Evolutionary conservation across 2,797 vertebrate genomes (phyloP).

Genomic region (Chiroxiphia lanceolata): DNA sequence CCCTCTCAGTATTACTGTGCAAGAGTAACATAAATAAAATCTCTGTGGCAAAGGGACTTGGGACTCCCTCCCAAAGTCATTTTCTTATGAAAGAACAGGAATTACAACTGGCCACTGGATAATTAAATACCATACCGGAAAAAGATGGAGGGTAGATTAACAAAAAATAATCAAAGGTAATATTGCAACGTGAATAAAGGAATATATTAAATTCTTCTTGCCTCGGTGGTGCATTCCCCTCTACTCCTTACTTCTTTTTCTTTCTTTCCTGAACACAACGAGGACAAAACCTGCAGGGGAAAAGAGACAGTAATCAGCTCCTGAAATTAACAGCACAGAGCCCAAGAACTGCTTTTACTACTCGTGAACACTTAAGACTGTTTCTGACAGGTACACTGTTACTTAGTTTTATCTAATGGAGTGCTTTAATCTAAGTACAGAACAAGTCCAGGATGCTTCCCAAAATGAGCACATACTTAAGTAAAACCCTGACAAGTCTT

Average conservation of each 20-base stretch:
- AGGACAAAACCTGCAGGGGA: constrained; percentile 89
- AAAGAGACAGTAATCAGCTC: not conserved
- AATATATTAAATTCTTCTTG: constrained; percentile 55
- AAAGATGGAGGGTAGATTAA: constrained; percentile 32
- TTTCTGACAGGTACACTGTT: not conserved
- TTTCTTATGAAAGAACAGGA: constrained; percentile 37
- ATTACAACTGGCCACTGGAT: constrained; percentile 64
- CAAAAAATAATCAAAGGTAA: constrained; percentile 32
- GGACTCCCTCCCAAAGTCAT: not conserved
- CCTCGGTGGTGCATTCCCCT: not conserved
- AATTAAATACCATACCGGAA: constrained; percentile 54
- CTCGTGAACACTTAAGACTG: not conserved
- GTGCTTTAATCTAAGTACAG: not conserved
- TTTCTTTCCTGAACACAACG: constrained; percentile 94
- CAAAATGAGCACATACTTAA: not conserved
- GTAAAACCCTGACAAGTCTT: not conserved
- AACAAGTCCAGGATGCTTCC: not conserved
- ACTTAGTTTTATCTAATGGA: not conserved
- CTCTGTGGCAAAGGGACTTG: not conserved
- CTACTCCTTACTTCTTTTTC: constrained; percentile 83
- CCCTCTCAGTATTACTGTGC: not conserved
- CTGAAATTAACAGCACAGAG: not conserved
- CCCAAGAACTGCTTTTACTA: not conserved
- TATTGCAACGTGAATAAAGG: constrained; percentile 61
- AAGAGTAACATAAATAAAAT: constrained; percentile 32